Evolutionary conservation across 2,113 vertebrate genomes (phyloP).

Genomic region (Oreochromis aureus): DNA sequence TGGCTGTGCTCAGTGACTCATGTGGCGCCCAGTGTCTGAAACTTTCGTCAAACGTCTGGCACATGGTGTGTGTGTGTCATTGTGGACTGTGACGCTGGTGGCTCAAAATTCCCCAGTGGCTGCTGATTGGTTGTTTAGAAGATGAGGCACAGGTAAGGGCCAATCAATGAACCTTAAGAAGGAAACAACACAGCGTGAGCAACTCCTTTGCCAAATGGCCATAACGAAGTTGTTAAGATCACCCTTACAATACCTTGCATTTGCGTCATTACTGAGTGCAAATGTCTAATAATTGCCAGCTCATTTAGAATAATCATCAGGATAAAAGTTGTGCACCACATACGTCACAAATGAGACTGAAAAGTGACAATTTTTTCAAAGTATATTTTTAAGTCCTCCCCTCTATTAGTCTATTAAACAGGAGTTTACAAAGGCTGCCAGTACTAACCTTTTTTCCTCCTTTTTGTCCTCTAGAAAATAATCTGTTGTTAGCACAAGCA

Average conservation of each 20-base stretch:
- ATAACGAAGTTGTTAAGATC: constrained; percentile 56
- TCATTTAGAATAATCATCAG: constrained; percentile 29
- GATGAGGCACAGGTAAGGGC: constrained; percentile 64
- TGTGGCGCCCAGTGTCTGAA: constrained; percentile 62
- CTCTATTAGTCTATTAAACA: not conserved
- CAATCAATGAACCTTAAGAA: constrained; percentile 38
- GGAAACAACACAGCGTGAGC: constrained; percentile 52
- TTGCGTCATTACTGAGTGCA: constrained; percentile 59
- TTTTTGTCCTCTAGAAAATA: not conserved
- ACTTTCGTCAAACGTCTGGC: constrained; percentile 73
- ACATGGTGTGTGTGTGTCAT: constrained; percentile 72
- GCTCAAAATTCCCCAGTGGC: constrained; percentile 48
- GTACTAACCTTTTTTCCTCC: not conserved
- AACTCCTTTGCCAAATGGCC: constrained; percentile 47
- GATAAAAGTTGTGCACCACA: constrained; percentile 1
- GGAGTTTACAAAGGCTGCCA: not conserved
- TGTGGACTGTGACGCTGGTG: constrained; percentile 67
- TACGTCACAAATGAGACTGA: not conserved
- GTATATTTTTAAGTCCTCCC: not conserved
- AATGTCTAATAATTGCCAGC: constrained; percentile 57
- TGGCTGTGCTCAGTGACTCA: constrained; percentile 72
- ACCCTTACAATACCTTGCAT: constrained; percentile 44
- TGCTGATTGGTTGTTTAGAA: constrained; percentile 46
- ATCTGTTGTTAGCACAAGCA: not conserved
- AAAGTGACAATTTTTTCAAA: not conserved